phyloP scores from a whole-genome alignment of 2,888 invertebrate species.

The Orthosia gothica region DNA sequence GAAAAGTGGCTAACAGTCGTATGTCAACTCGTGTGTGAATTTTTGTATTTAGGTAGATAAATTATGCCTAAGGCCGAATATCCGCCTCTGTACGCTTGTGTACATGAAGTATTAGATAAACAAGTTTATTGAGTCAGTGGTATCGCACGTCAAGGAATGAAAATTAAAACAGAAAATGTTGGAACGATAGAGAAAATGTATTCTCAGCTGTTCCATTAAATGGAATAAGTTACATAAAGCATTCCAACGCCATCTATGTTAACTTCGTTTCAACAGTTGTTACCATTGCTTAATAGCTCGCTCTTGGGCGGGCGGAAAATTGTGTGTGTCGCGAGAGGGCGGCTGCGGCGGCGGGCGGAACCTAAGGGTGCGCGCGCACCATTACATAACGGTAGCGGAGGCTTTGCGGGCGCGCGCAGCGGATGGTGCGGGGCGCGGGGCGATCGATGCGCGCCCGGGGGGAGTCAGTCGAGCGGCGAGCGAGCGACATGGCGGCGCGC shows the following conservation, averaged over 20 bases:
- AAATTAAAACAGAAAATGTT: not conserved
- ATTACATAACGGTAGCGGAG: constrained; percentile 87
- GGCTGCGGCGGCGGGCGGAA: constrained; percentile 81
- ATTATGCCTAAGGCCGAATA: no score
- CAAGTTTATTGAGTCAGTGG: not conserved
- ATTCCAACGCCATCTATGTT: constrained; percentile 55
- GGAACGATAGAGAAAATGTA: not conserved
- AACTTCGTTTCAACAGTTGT: constrained; percentile 27
- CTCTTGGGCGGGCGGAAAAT: constrained; percentile 67
- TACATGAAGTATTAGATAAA: not conserved
- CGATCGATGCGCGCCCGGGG: constrained; percentile 90
- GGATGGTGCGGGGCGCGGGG: constrained; percentile 87
- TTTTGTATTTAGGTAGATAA: not conserved
- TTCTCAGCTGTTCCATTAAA: not conserved
- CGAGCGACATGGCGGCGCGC: constrained; percentile 91
- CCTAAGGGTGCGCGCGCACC: constrained; percentile 87
- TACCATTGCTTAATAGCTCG: constrained; percentile 6
- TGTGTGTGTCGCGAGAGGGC: constrained; percentile 73
- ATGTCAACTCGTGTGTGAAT: not conserved
- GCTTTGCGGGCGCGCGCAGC: constrained; percentile 84
- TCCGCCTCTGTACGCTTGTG: no score
- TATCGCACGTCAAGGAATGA: not conserved
- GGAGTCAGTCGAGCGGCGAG: constrained; percentile 91
- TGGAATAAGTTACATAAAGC: not conserved
- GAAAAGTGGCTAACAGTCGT: not conserved